These are phyloP conservation scores for Nannobrachium achirus DNA, from an alignment of 2,113 vertebrate genomes.

Conservation along the genomic window DNA sequence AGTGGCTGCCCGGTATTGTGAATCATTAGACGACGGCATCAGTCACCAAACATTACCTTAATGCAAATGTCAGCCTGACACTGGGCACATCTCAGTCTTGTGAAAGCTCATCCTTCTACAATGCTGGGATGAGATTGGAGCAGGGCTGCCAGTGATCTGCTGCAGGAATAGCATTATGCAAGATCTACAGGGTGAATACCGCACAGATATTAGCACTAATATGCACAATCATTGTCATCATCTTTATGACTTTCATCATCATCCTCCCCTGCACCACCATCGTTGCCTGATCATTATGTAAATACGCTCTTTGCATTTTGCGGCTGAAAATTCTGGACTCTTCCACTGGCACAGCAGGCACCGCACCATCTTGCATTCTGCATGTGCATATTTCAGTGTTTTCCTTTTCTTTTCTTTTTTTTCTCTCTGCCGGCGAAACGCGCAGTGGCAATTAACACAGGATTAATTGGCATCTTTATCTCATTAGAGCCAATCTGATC, in stretches of 20 bases:
- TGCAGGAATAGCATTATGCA: constrained; percentile 45
- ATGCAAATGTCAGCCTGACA: constrained; percentile 65
- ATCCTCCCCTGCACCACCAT: constrained; percentile 50
- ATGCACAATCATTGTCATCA: constrained; percentile 8
- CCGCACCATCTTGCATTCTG: constrained; percentile 89
- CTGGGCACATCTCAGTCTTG: constrained; percentile 44
- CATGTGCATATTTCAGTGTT: constrained; percentile 96
- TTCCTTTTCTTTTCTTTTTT: not conserved
- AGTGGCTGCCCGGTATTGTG: constrained; percentile 48
- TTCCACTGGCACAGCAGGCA: constrained; percentile 83
- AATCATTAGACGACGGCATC: constrained; percentile 61
- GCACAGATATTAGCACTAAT: constrained; percentile 54
- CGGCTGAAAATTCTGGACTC: constrained; percentile 81
- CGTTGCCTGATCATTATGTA: constrained; percentile 63
- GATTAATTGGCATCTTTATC: constrained; percentile 99
- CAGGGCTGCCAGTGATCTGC: constrained; percentile 31
- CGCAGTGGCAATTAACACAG: constrained; percentile 97
- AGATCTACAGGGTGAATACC: constrained; percentile 40
- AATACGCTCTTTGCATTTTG: constrained; percentile 60
- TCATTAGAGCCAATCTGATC: constrained; percentile 99
- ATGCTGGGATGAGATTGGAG: not conserved
- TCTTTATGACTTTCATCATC: constrained; percentile 3
- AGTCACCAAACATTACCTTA: constrained; percentile 66
- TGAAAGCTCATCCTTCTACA: constrained; percentile 23
- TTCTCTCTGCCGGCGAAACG: constrained; percentile 85